These are phyloP conservation scores for Montipora capitata DNA, from an alignment of 92 coral and sea anemone species.

Conservation along the genomic window DNA sequence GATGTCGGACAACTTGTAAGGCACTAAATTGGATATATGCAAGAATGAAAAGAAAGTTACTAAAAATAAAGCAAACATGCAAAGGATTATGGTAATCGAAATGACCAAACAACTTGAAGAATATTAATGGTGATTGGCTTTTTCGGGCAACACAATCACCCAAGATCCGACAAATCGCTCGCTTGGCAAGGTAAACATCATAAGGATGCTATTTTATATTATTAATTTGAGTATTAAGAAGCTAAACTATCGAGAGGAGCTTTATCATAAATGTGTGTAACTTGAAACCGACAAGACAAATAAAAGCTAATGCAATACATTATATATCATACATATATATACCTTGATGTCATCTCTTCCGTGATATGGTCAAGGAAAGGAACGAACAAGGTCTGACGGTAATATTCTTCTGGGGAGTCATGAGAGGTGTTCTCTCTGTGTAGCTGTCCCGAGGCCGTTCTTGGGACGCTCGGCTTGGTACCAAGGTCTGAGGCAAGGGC, in stretches of 20 bases:
- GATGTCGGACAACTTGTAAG: conserved; percentile 43
- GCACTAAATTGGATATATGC: conserved; percentile 63
- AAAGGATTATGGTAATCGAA: conserved; percentile 14
- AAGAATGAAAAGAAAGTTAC: too few relatives aligned
- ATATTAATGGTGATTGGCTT: conserved; percentile 56
- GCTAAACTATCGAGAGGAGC: too few relatives aligned
- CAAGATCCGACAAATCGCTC: neutral
- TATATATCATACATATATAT: too few relatives aligned
- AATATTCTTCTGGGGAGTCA: neutral
- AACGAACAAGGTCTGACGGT: too few relatives aligned
- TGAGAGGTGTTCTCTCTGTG: conserved; percentile 57
- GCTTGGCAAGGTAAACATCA: conserved; percentile 14
- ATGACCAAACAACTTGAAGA: neutral
- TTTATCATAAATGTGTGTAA: too few relatives aligned
- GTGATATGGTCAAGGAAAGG: too few relatives aligned
- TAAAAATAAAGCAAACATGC: conserved; percentile 10
- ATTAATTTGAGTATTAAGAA: too few relatives aligned
- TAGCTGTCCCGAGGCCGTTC: conserved; percentile 67
- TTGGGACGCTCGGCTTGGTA: conserved; percentile 51
- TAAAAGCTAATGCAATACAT: neutral
- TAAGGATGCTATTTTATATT: too few relatives aligned
- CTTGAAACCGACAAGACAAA: too few relatives aligned
- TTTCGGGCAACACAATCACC: neutral
- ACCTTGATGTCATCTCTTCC: too few relatives aligned
- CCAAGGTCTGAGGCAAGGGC: conserved; percentile 36